Evolutionary conservation across 2,113 vertebrate species (phyloP).

Genomic region (Syngnathus scovelli): DNA sequence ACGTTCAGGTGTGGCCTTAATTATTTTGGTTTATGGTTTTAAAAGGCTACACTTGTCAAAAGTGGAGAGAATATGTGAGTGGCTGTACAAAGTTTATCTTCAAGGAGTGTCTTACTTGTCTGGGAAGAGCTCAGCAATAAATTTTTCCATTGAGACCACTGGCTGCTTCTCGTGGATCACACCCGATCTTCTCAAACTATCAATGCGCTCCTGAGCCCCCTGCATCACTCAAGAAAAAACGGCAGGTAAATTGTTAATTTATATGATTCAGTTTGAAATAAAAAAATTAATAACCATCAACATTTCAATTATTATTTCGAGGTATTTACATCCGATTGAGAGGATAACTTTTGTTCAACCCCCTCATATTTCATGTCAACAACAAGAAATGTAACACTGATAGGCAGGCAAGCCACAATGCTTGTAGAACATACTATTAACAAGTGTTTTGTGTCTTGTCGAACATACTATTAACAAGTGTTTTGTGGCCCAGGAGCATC

Average conservation of each 20-base stretch:
- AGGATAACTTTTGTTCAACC: no score
- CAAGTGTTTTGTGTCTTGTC: no score
- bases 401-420: no score
- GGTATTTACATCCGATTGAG: no score
- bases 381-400: no score
- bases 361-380: no score
- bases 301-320: no score
- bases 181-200: constrained; percentile 80
- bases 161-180: constrained; percentile 92
- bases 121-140: constrained; percentile 93
- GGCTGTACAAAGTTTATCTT: neutral
- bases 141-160: constrained; percentile 89
- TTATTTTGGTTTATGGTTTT: neutral
- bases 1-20: no score
- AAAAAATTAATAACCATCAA: no score
- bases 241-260: neutral
- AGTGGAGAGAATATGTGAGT: neutral
- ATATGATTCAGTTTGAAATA: neutral
- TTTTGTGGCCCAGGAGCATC: no score
- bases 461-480: no score
- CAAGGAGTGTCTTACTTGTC: constrained; percentile 79
- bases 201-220: constrained; percentile 95
- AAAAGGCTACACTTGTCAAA: neutral
- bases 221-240: constrained; percentile 39
- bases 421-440: no score